These are phyloP conservation scores for Gadopsis marmoratus DNA, from an alignment of 2,797 vertebrate genomes.

Conservation along the genomic window DNA sequence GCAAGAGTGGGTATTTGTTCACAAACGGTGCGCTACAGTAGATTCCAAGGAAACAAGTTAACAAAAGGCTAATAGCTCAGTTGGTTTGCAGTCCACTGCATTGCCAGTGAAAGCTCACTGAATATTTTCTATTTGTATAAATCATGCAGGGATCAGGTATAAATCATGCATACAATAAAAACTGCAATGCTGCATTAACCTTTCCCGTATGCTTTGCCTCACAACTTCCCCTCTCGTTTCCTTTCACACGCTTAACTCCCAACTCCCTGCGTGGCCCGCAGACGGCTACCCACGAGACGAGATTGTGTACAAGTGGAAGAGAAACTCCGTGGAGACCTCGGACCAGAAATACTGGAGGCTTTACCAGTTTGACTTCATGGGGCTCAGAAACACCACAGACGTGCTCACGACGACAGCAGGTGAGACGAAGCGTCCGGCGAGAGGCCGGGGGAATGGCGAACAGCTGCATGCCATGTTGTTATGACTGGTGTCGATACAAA, in stretches of 20 bases:
- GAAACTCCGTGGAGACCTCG: conserved; percentile 94
- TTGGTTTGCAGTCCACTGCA: conserved; percentile 35
- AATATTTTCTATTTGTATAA: conserved; percentile 49
- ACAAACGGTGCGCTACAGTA: background rate
- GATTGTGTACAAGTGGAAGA: conserved; percentile 96
- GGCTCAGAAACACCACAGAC: conserved; percentile 93
- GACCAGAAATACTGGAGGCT: conserved; percentile 98
- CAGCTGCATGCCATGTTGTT: background rate
- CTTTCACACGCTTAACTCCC: background rate
- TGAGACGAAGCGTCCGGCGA: conserved; percentile 57
- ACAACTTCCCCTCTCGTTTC: conserved; percentile 7
- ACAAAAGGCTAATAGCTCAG: conserved; percentile 20
- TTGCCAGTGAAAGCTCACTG: conserved; percentile 29
- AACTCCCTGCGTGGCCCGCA: conserved; percentile 73
- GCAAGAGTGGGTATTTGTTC: conserved; percentile 10
- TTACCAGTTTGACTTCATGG: conserved; percentile 99
- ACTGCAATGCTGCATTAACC: conserved; percentile 48
- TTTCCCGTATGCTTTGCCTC: conserved; percentile 15
- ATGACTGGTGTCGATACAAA: background rate
- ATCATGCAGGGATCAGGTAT: conserved; percentile 49
- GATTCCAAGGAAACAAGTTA: conserved; percentile 36
- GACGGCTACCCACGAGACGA: conserved; percentile 97
- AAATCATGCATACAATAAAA: conserved; percentile 58
- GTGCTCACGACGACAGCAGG: conserved; percentile 92
- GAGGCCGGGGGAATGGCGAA: background rate